Percentiles rank a stretch among this genome's conserved stretches.
Conservation (phyloP, 2,888 invertebrate species). For the Cephus nigrinus region DNA sequence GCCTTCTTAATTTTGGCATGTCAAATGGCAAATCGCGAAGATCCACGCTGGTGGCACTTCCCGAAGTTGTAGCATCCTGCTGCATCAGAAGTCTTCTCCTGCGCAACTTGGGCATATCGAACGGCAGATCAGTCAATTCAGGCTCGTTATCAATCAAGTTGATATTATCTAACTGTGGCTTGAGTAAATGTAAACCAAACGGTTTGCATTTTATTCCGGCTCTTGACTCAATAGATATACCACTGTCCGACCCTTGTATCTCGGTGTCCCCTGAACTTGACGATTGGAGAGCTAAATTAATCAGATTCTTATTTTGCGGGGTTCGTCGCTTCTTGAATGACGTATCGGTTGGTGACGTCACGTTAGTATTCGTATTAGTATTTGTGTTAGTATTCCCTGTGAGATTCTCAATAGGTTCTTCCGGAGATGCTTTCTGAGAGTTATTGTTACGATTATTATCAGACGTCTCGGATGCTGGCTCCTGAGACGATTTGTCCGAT, state of each 20-base stretch:
- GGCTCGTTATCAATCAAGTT: slow-evolving; percentile 67
- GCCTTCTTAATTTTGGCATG: slow-evolving; percentile 88
- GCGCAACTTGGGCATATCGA: slow-evolving; percentile 89
- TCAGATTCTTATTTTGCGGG: slow-evolving; percentile 81
- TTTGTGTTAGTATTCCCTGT: slow-evolving; percentile 61
- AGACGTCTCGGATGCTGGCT: slow-evolving; percentile 84
- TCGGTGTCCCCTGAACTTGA: slow-evolving; percentile 77
- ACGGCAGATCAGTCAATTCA: slow-evolving; percentile 83
- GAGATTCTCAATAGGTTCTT: slow-evolving; percentile 69
- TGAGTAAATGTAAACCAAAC: slow-evolving; percentile 71
- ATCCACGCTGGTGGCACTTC: slow-evolving; percentile 81
- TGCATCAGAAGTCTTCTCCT: slow-evolving; percentile 76
- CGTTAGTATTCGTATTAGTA: slow-evolving; percentile 58
- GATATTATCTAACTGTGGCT: slow-evolving; percentile 69
- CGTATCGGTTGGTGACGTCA: slow-evolving; percentile 54
- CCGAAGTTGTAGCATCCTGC: slow-evolving; percentile 77
- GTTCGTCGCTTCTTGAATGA: slow-evolving; percentile 73
- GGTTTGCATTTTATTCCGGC: slow-evolving; percentile 80
- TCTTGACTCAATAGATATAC: slow-evolving; percentile 86
- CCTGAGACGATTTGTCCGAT: slow-evolving; percentile 90
- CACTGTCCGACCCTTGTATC: slow-evolving; percentile 88
- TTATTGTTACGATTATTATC: slow-evolving; percentile 84
- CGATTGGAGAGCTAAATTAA: slow-evolving; percentile 75
- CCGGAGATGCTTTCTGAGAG: slow-evolving; percentile 82
- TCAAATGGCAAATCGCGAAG: slow-evolving; percentile 87